These are phyloP conservation scores for Palaemon carinicauda DNA, from an alignment of 1,140 invertebrate genomes.

Conservation along the genomic window DNA sequence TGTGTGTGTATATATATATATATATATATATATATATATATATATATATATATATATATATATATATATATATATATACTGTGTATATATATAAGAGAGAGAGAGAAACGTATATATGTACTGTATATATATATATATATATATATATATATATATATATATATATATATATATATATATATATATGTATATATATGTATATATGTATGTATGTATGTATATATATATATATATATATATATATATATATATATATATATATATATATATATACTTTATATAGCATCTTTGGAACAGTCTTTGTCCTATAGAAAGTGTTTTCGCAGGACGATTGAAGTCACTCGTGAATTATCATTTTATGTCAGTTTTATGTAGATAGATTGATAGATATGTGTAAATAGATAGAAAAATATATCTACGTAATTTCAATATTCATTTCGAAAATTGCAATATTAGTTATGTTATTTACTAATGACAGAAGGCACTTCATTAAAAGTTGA, in stretches of 20 bases:
- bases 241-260: not conserved
- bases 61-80: not conserved
- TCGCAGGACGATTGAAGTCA: too few species aligned
- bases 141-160: not conserved
- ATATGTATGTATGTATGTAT: not conserved
- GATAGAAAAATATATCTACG: too few species aligned
- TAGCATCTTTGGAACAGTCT: too few species aligned
- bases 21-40: not conserved
- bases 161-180: not conserved
- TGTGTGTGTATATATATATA: not conserved
- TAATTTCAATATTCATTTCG: too few species aligned
- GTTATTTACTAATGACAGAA: too few species aligned
- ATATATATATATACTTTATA: too few species aligned
- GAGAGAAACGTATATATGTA: not conserved
- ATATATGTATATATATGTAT: not conserved
- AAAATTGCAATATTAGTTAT: too few species aligned
- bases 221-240: conserved; percentile 2
- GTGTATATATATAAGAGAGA: not conserved
- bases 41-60: conserved; percentile 2
- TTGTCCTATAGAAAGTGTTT: too few species aligned
- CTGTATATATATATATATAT: not conserved
- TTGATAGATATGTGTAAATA: too few species aligned
- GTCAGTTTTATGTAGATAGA: too few species aligned
- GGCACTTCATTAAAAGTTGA: too few species aligned
- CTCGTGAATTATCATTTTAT: too few species aligned